These are phyloP conservation scores for Tauraco erythrolophus DNA, from an alignment of 2,113 vertebrate genomes.

Conservation along the genomic window DNA sequence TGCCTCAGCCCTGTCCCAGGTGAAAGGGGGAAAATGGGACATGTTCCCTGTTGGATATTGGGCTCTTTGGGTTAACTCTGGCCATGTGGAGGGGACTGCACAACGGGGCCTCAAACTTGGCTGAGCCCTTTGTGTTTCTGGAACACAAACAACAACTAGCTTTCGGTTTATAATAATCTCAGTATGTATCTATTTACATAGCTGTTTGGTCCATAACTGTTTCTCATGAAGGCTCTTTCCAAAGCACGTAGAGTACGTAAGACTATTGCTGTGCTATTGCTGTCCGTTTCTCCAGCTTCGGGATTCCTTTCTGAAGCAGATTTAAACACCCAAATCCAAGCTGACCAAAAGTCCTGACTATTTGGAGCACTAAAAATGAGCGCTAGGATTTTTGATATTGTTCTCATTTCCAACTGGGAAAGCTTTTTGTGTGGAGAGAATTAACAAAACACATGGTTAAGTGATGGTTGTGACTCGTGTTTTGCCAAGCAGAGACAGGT, in stretches of 20 bases:
- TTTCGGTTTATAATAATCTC: background rate
- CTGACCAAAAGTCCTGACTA: background rate
- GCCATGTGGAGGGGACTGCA: background rate
- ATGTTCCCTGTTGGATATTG: rapidly evolving
- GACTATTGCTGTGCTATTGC: background rate
- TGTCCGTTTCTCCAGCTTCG: background rate
- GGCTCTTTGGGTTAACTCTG: background rate
- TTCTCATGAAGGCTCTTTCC: background rate
- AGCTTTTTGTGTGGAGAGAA: background rate
- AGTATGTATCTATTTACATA: conserved; percentile 49
- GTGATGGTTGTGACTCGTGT: background rate
- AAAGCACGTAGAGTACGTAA: background rate
- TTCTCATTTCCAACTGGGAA: background rate
- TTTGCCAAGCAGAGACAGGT: conserved; percentile 9
- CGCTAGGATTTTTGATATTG: background rate
- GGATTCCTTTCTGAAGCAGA: background rate
- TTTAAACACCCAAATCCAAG: background rate
- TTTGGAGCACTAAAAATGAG: background rate
- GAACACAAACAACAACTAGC: conserved; percentile 1
- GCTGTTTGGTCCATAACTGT: background rate
- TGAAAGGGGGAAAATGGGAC: background rate
- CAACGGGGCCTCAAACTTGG: background rate
- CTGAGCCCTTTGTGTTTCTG: background rate
- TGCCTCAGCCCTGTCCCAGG: background rate
- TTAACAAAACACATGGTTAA: background rate